Conservation (phyloP, 2,113 vertebrate species). For the Acanthisitta chloris region DNA sequence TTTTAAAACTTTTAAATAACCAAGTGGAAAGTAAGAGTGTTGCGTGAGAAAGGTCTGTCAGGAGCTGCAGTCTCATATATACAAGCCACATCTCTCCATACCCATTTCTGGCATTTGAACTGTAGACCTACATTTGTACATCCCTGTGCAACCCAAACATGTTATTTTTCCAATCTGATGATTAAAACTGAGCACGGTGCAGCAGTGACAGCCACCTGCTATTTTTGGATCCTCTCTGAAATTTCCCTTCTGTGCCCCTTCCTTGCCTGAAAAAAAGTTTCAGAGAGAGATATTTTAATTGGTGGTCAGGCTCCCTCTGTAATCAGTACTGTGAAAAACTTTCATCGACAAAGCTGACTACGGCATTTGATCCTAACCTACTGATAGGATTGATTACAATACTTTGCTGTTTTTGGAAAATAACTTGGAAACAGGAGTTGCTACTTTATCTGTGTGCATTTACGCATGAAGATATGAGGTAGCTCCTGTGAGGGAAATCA, state of each 20-base stretch:
- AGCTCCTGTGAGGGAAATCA: neutral
- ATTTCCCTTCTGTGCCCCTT: neutral
- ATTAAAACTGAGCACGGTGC: neutral
- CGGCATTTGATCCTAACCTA: neutral
- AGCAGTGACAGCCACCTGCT: slow-evolving; percentile 32
- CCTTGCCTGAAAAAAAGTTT: neutral
- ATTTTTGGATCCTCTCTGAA: slow-evolving; percentile 19
- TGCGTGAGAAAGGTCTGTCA: neutral
- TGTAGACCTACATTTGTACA: neutral
- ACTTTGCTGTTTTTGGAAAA: neutral
- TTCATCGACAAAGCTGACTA: neutral
- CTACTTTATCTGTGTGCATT: neutral
- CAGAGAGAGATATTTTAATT: neutral
- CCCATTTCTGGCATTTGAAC: neutral
- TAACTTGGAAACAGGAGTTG: neutral
- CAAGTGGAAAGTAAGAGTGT: neutral
- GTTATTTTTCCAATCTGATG: neutral
- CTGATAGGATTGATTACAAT: neutral
- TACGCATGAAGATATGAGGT: neutral
- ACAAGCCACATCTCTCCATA: neutral
- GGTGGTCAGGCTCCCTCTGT: neutral
- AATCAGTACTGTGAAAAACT: neutral
- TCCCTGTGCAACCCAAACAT: neutral
- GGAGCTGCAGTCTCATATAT: neutral
- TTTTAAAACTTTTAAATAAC: neutral